Base-by-base conservation (phyloP, 2,888 invertebrate genomes). In the Eilema caniola region DNA sequence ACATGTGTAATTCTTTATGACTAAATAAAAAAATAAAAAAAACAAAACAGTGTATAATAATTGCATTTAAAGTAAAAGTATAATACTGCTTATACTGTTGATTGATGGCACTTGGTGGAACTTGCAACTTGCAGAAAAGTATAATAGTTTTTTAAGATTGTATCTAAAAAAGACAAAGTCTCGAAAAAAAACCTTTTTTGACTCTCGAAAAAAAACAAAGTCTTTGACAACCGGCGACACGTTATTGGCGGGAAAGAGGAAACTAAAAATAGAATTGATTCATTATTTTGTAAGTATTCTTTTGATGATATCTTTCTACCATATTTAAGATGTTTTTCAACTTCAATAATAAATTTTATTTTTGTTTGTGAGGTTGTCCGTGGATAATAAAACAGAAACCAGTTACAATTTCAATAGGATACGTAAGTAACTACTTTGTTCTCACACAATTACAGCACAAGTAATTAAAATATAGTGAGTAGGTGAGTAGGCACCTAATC, bases 181-280 rank as follows among this genome's bases (percentile, higher is more conserved):
- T n/a, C n/a, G n/a, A n/a, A n/a, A n/a, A n/a, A n/a, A n/a, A n/a
- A n/a, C n/a, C n/a, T n/a, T n/a, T n/a, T n/a, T n/a, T n/a, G n/a
- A n/a, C n/a, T n/a, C n/a, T n/a, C n/a, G n/a, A n/a, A n/a, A n/a
- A n/a, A n/a, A n/a, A n/a, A n/a, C n/a, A n/a, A n/a, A n/a, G 25
- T 64, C 63, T 64, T 5, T 53, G 63, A 64, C 47, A 64, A 25
- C 25, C 25, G 25, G 20, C 24, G 12, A 62, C 62, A 24, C 37
- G 62, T 62, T 62, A 23, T 62, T 62, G 24, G 33, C 62, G 62
- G 62, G 37, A 37, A 37, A 11, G 2, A 0, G 37, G 33, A 37
- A 62, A 62, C 23, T 33, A 14, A 37, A 62, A 23, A 62, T 20
- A 41, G 24, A 62, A 10, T 25, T 62, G 23, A 11, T 10, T 25